A percentile compares a stretch with the other conserved stretches of the same genome.
These are phyloP conservation scores for Centropyge bicolor DNA, from an alignment of 2,797 vertebrate genomes.

Conservation along the genomic window DNA sequence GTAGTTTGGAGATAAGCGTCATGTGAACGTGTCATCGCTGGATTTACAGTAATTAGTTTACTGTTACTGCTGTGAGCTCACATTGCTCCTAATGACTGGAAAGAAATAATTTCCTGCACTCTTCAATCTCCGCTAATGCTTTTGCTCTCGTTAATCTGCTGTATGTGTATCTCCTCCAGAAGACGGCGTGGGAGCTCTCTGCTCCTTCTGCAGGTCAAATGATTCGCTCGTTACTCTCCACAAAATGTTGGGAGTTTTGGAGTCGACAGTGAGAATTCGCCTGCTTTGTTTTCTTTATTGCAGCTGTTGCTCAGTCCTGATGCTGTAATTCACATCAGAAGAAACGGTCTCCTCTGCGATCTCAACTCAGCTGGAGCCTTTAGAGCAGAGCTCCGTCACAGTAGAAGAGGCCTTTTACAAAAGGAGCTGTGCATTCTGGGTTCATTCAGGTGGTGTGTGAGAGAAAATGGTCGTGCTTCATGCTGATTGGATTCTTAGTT, in stretches of 20 bases:
- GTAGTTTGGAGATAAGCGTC: constrained; percentile 22
- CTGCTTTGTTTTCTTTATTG: constrained; percentile 6
- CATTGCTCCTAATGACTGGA: constrained; percentile 11
- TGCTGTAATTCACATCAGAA: neutral
- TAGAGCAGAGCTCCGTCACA: neutral
- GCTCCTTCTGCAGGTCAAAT: constrained; percentile 16
- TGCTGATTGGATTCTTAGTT: constrained; percentile 16
- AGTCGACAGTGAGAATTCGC: neutral
- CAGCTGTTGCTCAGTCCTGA: neutral
- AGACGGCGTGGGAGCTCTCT: constrained; percentile 14
- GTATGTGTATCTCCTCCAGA: neutral
- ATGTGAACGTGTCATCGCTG: neutral
- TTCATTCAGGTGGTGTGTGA: neutral
- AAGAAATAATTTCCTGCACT: neutral
- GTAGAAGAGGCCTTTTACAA: no score
- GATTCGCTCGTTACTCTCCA: constrained; percentile 24
- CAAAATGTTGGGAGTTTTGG: constrained; percentile 1
- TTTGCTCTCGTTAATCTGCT: constrained; percentile 6
- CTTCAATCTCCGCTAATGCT: constrained; percentile 24
- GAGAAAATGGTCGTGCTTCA: constrained; percentile 29
- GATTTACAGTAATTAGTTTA: constrained; percentile 29
- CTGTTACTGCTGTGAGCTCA: constrained; percentile 1
- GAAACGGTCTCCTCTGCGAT: neutral
- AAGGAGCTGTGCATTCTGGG: neutral
- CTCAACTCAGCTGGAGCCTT: neutral